These are phyloP conservation scores for Pseudopodoces humilis DNA, from an alignment of 2,113 vertebrate genomes.

Conservation along the genomic window DNA sequence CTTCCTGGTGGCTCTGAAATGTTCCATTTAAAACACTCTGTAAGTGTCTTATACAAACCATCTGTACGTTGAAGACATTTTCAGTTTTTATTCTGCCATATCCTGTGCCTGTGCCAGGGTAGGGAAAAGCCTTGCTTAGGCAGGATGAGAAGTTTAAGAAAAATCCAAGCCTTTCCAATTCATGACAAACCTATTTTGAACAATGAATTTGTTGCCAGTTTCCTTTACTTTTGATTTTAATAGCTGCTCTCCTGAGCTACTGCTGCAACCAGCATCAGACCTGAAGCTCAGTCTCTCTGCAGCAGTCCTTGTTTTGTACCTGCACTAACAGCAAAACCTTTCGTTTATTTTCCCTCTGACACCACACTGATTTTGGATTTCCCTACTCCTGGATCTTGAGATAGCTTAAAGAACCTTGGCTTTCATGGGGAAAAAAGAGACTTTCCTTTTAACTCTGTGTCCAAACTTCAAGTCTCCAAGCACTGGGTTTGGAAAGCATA, in stretches of 20 bases:
- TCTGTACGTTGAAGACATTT: conserved; percentile 13
- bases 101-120: not conserved
- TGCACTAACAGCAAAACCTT: not conserved
- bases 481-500: not conserved
- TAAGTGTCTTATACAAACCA: conserved; percentile 39
- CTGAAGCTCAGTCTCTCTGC: not conserved
- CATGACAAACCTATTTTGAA: not conserved
- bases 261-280: not conserved
- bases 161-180: not conserved
- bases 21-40: not conserved
- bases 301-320: not conserved
- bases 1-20: not conserved
- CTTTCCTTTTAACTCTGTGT: not conserved
- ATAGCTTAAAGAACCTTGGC: not conserved
- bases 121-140: not conserved
- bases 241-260: not conserved
- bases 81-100: not conserved
- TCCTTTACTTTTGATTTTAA: not conserved
- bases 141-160: not conserved
- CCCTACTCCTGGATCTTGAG: not conserved
- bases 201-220: not conserved
- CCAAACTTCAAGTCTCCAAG: not conserved
- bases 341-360: not conserved
- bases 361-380: not conserved
- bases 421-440: not conserved